A percentile compares a stretch with the other conserved stretches of the same genome.
phyloP scores from a whole-genome alignment of 2,113 vertebrate genomes.

The Cynoglossus semilaevis region DNA sequence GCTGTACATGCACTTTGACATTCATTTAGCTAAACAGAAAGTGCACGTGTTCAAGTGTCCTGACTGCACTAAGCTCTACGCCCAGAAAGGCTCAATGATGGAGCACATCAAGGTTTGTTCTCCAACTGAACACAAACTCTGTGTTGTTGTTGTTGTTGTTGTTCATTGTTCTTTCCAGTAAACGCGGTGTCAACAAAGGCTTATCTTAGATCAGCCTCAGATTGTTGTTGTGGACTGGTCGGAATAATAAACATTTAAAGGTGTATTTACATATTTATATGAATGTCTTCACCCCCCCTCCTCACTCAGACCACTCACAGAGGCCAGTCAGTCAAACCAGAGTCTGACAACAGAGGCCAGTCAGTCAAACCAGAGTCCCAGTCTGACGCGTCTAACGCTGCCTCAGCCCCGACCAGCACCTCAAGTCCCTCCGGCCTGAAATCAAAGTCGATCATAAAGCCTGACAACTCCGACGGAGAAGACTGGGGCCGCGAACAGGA shows the following conservation, averaged over 20 bases:
- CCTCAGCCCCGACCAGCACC: constrained; percentile 61
- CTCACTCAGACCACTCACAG: constrained; percentile 52
- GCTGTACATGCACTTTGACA: constrained; percentile 93
- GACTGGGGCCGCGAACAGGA: constrained; percentile 74
- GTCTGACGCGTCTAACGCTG: constrained; percentile 48
- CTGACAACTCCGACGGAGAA: constrained; percentile 70
- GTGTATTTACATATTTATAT: accelerated
- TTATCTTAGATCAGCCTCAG: constrained; percentile 66
- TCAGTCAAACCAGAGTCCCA: constrained; percentile 75
- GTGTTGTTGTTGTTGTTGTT: constrained; percentile 70
- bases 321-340: constrained; percentile 79
- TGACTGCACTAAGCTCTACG: constrained; percentile 92
- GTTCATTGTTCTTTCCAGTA: constrained; percentile 50
- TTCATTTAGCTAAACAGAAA: constrained; percentile 91
- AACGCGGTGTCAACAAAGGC: constrained; percentile 69
- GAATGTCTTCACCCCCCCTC: neutral
- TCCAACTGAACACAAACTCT: too few relatives aligned
- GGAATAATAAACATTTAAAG: neutral
- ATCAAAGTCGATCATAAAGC: constrained; percentile 58
- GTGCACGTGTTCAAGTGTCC: constrained; percentile 96
- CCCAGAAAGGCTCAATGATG: constrained; percentile 92
- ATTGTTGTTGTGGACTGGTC: too few relatives aligned
- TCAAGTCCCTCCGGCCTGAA: constrained; percentile 61
- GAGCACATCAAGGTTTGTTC: constrained; percentile 89
- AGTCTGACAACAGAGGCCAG: constrained; percentile 71